Evolutionary conservation across 2,888 invertebrate species (phyloP), one percentile per base, ranked within the genome.

Genomic region (Acleris emargana): DNA sequence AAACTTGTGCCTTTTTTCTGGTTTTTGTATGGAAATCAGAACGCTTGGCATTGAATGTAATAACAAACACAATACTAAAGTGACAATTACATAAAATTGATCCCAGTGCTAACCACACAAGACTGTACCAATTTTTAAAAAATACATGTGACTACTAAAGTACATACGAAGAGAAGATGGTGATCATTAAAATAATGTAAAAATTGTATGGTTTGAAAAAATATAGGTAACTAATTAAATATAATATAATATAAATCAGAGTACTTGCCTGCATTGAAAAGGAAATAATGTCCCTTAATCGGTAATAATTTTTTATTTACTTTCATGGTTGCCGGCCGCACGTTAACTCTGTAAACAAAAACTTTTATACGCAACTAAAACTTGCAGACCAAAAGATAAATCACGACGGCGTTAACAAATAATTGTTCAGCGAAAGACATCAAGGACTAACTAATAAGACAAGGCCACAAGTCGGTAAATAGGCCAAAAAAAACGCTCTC

Each of bases 231-330:
- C 13, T 13, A 13, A 13, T 4, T 38, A 11, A 38, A 38, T 38
- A 38, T 13, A n/a, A n/a, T 4, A 13, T 38, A 38, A 13, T 38
- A 45, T 5, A 52, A 25, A 22, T 7, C 13, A 38, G 1, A 22
- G 28, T 66, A 78, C 92, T 93, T 89, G 97, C 97, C 97, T 81
- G 96, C 97, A 94, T 97, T 97, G 79, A 95, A 97, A 61, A 97
- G 91, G 84, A 98, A 97, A 86, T 95, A 98, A 89, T 97, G 98
- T 1, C 95, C 96, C 86, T 98, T 98, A 82, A 98, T 95, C 13
- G 97, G 97, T 81, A 97, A 80, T 63, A 98, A 89, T 63, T 95
- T 94, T 81, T 94, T 95, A 82, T 97, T 95, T 42, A 97, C 75
- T 78, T 92, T 89, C 82, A 87, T 89, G 68, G 84, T 84, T n/a